phyloP scores from a whole-genome alignment of 2,797 vertebrate genomes.

The Enteromius viviparus region DNA sequence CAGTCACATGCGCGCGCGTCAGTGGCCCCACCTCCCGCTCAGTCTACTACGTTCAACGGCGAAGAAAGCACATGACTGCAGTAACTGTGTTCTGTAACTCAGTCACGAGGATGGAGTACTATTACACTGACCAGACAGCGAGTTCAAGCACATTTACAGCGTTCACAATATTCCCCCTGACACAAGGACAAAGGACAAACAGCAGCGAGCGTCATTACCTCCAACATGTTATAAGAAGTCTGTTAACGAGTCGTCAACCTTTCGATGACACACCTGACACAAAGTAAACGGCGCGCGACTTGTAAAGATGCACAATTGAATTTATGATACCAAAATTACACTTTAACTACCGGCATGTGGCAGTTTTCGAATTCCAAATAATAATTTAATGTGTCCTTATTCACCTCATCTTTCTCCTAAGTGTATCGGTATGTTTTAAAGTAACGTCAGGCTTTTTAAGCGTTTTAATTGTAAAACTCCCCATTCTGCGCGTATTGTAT shows the following conservation, averaged over 20 bases:
- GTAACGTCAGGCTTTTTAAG: background rate
- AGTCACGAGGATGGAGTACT: conserved; percentile 84
- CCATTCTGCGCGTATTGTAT: background rate
- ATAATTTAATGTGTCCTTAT: background rate
- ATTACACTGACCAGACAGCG: conserved; percentile 72
- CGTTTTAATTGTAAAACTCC: background rate
- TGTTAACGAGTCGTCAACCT: background rate
- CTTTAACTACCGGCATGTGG: background rate
- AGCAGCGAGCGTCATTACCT: background rate
- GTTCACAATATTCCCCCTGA: background rate
- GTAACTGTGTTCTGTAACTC: conserved; percentile 75
- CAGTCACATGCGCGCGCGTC: conserved; percentile 62
- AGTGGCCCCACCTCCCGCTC: conserved; percentile 67
- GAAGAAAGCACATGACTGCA: conserved; percentile 86
- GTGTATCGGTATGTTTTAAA: background rate
- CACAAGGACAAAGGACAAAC: conserved; percentile 24
- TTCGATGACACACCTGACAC: conserved; percentile 8
- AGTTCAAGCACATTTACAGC: background rate
- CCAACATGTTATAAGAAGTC: background rate
- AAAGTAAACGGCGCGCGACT: background rate
- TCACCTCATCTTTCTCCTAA: background rate
- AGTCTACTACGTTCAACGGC: conserved; percentile 77
- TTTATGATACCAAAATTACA: background rate
- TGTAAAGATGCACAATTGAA: background rate
- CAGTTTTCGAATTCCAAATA: background rate